Evolutionary conservation across 2,797 vertebrate genomes (phyloP), one percentile per base, ranked within the genome.

Genomic region (Pantherophis vulpinus): DNA sequence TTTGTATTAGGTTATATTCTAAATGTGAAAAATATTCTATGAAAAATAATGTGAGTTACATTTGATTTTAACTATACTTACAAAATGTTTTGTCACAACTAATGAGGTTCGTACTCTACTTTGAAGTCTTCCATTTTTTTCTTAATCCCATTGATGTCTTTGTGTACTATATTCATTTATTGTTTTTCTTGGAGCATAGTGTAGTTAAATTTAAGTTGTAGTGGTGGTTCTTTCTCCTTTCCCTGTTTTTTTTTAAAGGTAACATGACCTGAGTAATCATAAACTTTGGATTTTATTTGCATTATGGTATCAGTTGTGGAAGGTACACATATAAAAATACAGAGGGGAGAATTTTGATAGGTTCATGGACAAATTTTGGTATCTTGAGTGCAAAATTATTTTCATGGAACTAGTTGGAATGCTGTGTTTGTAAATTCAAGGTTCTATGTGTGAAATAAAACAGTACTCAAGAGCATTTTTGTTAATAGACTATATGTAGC

Each of bases 51-150:
- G 93, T 96, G 89, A 89, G 70, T 96, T 96, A 94, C 93, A 94
- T 16, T 51, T 94, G 86, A 95, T 95, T 96, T 95, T 93, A 96
- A 94, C 95, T 95, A 96, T 95, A 94, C 93, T 94, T 94, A 95
- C 97, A 96, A 94, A 93, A 95, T 95, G 95, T 92, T 94, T 93
- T 96, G 90, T 96, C 96, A 94, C 94, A 93, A 37, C 96, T 94
- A 95, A 96, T 96, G 95, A 97, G 91, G 79, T 96, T 97, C 93
- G 96, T 91, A 32, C 91, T 96, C 95, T 94, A 97, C 97, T 97
- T 96, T 97, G 96, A 97, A 98, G 98, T 98, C 98, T 98, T 97
- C 98, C 97, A 97, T 96, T 96, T 97, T 29, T 98, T 97, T 96
- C 96, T 97, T 94, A 96, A 94, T 94, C 95, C 93, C 95, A 94